Evolutionary conservation across 2,797 vertebrate genomes (phyloP).

Genomic region (Typhlichthys subterraneus): DNA sequence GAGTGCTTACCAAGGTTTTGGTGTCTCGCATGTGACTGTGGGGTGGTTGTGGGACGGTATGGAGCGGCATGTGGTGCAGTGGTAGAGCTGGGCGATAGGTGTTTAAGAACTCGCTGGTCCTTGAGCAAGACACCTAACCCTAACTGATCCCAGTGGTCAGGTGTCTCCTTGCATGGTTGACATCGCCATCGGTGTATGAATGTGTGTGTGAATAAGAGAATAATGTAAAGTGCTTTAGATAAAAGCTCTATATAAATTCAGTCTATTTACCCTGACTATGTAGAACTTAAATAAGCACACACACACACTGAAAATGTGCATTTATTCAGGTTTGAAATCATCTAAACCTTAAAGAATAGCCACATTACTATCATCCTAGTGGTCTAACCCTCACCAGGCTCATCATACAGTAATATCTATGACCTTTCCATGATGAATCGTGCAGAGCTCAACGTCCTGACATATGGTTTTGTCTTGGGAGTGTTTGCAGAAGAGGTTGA

Average conservation of each 20-base stretch:
- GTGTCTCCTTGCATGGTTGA: too few relatives aligned
- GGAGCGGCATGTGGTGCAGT: too few relatives aligned
- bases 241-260: too few relatives aligned
- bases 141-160: too few relatives aligned
- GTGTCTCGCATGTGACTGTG: slow-evolving; percentile 37
- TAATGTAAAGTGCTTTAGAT: too few relatives aligned
- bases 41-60: neutral
- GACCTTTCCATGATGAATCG: slow-evolving; percentile 79
- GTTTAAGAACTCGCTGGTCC: too few relatives aligned
- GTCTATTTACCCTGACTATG: too few relatives aligned
- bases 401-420: slow-evolving; percentile 55
- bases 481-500: slow-evolving; percentile 63
- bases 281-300: too few relatives aligned
- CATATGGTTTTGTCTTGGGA: slow-evolving; percentile 74
- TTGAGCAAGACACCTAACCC: too few relatives aligned
- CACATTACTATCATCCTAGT: slow-evolving; percentile 37
- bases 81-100: too few relatives aligned
- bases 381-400: slow-evolving; percentile 50
- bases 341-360: slow-evolving; percentile 34
- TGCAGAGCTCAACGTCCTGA: slow-evolving; percentile 56
- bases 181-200: too few relatives aligned
- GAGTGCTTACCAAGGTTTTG: slow-evolving; percentile 34
- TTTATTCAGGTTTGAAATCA: slow-evolving; percentile 39
- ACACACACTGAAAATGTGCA: neutral
- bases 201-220: too few relatives aligned